Percentiles rank a stretch among this genome's conserved stretches.
Evolutionary conservation across 1,140 invertebrate genomes (phyloP).

Genomic region (Radopholus similis): DNA sequence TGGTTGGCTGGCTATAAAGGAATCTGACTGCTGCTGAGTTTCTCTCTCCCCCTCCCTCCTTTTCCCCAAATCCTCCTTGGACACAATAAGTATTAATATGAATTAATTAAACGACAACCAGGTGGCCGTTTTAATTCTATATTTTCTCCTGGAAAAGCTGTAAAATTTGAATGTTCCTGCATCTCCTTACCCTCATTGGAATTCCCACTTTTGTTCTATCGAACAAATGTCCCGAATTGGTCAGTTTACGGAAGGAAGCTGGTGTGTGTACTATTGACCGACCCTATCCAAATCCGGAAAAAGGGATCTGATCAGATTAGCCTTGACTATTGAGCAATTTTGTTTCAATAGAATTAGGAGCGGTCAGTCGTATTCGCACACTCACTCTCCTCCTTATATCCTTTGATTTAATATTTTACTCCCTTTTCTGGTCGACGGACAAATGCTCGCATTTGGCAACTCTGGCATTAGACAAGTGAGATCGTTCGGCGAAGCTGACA

Average conservation of each 20-base stretch:
- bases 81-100: too few relatives aligned
- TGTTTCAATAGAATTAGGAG: neutral
- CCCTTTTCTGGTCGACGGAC: slow-evolving; percentile 12
- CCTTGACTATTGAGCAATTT: neutral
- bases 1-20: too few relatives aligned
- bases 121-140: too few relatives aligned
- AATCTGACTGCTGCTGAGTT: too few relatives aligned
- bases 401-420: too few relatives aligned
- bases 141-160: too few relatives aligned
- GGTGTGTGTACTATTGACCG: neutral
- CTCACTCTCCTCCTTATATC: too few relatives aligned
- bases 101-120: too few relatives aligned
- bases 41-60: too few relatives aligned
- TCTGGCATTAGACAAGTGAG: too few relatives aligned
- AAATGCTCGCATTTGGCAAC: slow-evolving; percentile 15
- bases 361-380: neutral
- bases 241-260: neutral
- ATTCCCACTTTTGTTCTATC: neutral
- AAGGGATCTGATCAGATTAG: neutral
- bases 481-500: neutral
- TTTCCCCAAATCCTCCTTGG: too few relatives aligned
- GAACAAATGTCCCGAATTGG: neutral
- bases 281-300: neutral
- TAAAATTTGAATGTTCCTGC: neutral
- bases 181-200: neutral